Evolutionary conservation across 2,113 vertebrate genomes (phyloP), one percentile per base, ranked within the genome.

Genomic region (Protobothrops flavoviridis): DNA sequence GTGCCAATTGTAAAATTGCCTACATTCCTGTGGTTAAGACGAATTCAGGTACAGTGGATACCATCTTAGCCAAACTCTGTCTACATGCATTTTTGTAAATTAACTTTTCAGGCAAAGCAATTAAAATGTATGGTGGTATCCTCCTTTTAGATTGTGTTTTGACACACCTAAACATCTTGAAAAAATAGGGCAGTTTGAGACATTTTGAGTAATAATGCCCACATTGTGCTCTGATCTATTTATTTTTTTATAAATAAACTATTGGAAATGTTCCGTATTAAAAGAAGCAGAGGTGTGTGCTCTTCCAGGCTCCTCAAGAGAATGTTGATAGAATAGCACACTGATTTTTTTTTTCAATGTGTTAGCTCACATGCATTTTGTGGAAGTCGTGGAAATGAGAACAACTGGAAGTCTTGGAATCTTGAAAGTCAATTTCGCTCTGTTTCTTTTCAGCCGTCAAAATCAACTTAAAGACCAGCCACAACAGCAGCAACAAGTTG

Each of bases 401-500:
- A 52, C 43, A 85, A 55, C 0, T 0, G 5, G 29, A 0, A 91
- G 91, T 1, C 0, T 1, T 0, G 74, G 74, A 23, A 8, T 88
- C 5, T 69, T 33, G 64, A 69, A 69, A 90, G 20, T 94, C 69
- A 90, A 93, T 92, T 94, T 74, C 59, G 91, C 95, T 95, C 50
- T 94, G 89, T 96, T 90, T 95, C 85, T 94, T 94, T 92, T 55
- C 87, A 99, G 99, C 95, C 98, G 98, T 86, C 98, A 98, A 92
- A 98, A 98, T 92, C 99, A 98, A 85, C 93, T 98, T 2, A 99
- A 99, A 96, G 99, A 99, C 81, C 98, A 98, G 10, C 97, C 96
- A 92, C 98, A 98, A 87, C 97, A 93, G 48, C 98, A 97, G 4
- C 98, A 96, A 94, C 98, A 97, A 85, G 97, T 98, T 53, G 97